These are phyloP conservation scores for Campoplex capitator DNA, from an alignment of 2,888 invertebrate genomes.

Conservation along the genomic window DNA sequence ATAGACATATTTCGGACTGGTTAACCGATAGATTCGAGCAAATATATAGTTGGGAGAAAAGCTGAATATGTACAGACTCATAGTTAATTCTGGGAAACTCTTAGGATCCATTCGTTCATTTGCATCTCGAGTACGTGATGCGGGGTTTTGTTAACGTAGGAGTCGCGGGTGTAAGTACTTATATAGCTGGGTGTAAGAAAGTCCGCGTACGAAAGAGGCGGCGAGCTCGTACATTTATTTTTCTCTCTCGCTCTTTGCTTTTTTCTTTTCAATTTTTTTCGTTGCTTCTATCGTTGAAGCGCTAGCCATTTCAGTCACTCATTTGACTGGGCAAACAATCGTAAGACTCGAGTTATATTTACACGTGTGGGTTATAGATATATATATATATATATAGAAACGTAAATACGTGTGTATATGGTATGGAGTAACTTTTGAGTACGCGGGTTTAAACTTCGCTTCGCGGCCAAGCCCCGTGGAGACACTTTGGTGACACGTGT, in stretches of 20 bases:
- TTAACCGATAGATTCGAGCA: slow-evolving; percentile 8
- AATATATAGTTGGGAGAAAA: not conserved
- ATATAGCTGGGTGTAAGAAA: slow-evolving; percentile 41
- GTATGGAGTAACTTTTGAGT: slow-evolving; percentile 6
- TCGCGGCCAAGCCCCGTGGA: slow-evolving; percentile 9
- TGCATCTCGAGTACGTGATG: slow-evolving; percentile 58
- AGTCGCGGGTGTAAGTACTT: slow-evolving; percentile 55
- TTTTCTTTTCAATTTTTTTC: slow-evolving; percentile 6
- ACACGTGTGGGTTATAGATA: slow-evolving; percentile 63
- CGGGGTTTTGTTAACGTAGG: slow-evolving; percentile 57
- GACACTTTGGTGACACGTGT: slow-evolving; percentile 65
- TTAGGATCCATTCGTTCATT: slow-evolving; percentile 58
- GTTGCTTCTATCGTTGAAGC: slow-evolving; percentile 26
- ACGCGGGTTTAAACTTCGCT: not conserved
- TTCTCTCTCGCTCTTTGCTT: not conserved
- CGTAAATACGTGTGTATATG: not conserved
- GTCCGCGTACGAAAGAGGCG: not conserved
- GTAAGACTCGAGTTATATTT: slow-evolving; percentile 64
- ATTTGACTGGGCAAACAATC: slow-evolving; percentile 64
- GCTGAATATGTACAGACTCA: not conserved
- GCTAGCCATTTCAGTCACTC: slow-evolving; percentile 37
- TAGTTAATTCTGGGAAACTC: slow-evolving; percentile 61
- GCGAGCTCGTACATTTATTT: slow-evolving; percentile 27
- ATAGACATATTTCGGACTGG: not conserved
- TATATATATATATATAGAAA: slow-evolving; percentile 14